A percentile compares a stretch with the other conserved stretches of the same genome.
Evolutionary conservation across 1,140 invertebrate genomes (phyloP).

Genomic region (Ditylenchus dipsaci): DNA sequence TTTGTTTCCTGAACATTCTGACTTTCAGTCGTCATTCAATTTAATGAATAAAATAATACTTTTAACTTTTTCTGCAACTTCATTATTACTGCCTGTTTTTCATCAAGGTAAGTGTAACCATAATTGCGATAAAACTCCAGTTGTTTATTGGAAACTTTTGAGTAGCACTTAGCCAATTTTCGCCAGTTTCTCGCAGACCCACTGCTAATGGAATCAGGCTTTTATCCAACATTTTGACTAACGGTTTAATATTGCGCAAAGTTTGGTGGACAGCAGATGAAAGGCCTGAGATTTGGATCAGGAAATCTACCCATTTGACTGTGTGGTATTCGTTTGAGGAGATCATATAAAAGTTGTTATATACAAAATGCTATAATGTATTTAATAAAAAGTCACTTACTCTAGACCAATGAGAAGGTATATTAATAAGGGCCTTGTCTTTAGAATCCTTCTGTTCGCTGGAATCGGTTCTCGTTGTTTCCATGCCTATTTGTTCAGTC

Average conservation of each 20-base stretch:
- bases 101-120: slow-evolving; percentile 7
- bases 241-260: not conserved
- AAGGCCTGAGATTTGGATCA: not conserved
- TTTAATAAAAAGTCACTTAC: too few species aligned
- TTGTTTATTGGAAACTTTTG: slow-evolving; percentile 7
- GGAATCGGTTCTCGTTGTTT: not conserved
- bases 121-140: slow-evolving; percentile 1
- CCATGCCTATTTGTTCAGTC: not conserved
- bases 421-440: not conserved
- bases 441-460: too few species aligned
- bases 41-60: slow-evolving; percentile 7
- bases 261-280: not conserved
- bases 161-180: not conserved
- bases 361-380: not conserved
- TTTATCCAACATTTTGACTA: not conserved
- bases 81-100: slow-evolving; percentile 4
- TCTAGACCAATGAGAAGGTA: not conserved
- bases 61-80: not conserved
- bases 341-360: not conserved
- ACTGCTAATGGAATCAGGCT: not conserved
- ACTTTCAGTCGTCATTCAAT: slow-evolving; percentile 1
- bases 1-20: not conserved
- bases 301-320: not conserved
- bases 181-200: not conserved
- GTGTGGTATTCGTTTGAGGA: not conserved